Conservation (phyloP, 2,888 invertebrate genomes). For the Tholera decimalis region DNA sequence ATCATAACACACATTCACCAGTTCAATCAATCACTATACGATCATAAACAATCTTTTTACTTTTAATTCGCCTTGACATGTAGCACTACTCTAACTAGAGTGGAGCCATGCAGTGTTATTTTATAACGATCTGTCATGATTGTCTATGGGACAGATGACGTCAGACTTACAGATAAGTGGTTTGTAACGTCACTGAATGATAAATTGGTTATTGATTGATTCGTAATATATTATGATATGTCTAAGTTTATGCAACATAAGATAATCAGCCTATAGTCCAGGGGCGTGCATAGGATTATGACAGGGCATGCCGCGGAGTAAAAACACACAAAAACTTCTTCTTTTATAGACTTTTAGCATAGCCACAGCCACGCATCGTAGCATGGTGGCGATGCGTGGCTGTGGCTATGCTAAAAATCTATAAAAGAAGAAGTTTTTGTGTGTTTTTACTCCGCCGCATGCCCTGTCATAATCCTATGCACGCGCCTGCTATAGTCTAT, state of each 20-base stretch:
- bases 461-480: too few species aligned
- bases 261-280: too few species aligned
- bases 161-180: not conserved
- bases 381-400: too few species aligned
- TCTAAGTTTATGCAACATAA: not conserved
- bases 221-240: not conserved
- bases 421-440: too few species aligned
- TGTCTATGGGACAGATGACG: slow-evolving; percentile 32
- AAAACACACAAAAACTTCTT: too few species aligned
- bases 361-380: too few species aligned
- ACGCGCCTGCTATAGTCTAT: too few species aligned
- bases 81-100: slow-evolving; percentile 13
- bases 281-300: too few species aligned
- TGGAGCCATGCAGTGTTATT: slow-evolving; percentile 30
- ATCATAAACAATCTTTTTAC: slow-evolving; percentile 23
- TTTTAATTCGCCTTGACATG: slow-evolving; percentile 51
- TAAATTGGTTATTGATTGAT: slow-evolving; percentile 26
- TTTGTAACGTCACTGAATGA: slow-evolving; percentile 33
- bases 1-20: slow-evolving; percentile 43
- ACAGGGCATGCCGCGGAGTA: too few species aligned
- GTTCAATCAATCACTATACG: slow-evolving; percentile 39
- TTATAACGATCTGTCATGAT: slow-evolving; percentile 50
- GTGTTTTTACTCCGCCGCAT: too few species aligned
- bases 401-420: too few species aligned
- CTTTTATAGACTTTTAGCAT: too few species aligned